Base-by-base conservation (phyloP, 2,797 vertebrate genomes). In the Adrianichthys oophorus region DNA sequence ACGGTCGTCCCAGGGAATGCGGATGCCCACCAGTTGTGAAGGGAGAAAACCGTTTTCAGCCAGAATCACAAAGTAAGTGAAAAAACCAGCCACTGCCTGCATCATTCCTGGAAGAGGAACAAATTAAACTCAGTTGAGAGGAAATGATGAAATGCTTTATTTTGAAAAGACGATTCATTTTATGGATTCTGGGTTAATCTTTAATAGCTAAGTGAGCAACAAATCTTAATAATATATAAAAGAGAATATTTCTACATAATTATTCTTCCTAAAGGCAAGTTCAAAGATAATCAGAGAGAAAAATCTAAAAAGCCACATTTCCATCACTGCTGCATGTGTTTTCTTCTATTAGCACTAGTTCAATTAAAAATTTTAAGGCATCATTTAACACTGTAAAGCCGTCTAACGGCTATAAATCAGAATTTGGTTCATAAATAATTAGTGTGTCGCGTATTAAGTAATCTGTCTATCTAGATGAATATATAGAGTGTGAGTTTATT, bases 61-160 rank as follows among this genome's bases (percentile, higher is more conserved):
- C 94, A 98, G 74, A 78, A 98, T 98, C 76, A 98, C 96, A 50
- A 97, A 98, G 80, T 98, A 98, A 19, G 95, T 94, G 86, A 98
- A 98, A 71, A 98, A 98, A 1, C 95, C 96, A 0, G 84, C 96
- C 46, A 96, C 83, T 0, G 96, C 95, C 84, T 98, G 96, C 59
- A 98, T 95, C 96, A 98, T 98, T 13, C 96, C 96, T 98, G 86
- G 18, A 7, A 12, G 8, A 15, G 15, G 21, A 18, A 59, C 6
- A 45, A 15, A 53, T 7, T 1, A 19, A 40, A 40, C 2, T 4
- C 18, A 0, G 43, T 45, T 41, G 4, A 59, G 45, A 12, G n/a
- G 15, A 4, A 49, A 15, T 15, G 5, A 4, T 53, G 40, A 24
- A 45, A 41, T 26, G 49, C 8, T 7, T 37, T 37, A 37, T 32